Evolutionary conservation across 2,888 invertebrate species (phyloP), one percentile per base, ranked within the genome.

Genomic region (Parochlus steinenii): DNA sequence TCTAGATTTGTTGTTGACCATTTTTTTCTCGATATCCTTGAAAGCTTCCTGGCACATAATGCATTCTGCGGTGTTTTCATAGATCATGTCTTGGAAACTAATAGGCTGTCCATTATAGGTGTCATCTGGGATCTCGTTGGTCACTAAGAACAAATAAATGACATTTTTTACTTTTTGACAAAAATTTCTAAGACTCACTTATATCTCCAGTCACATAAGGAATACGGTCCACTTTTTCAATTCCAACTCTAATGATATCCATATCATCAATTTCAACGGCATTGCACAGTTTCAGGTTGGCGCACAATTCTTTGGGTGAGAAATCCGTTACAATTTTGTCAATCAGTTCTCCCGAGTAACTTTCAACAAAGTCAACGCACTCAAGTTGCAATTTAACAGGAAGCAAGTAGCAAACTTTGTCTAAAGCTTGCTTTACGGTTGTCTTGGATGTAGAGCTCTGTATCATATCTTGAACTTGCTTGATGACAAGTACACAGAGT

Each of bases 321-420:
- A 86, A 67, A 49, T 86, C 75, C n/a, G 77, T 74, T 3, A 80
- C 56, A 10, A 89, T 51, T 73, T 80, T 74, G 45, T 86, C 79
- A 6, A 86, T 61, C 18, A 89, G 59, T 49, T 80, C 74, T 31
- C 73, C 66, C 6, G 77, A 71, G 56, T 87, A 86, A 0, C 69
- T 65, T 43, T 77, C 64, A 2, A 89, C 77, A 45, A 89, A 81
- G 47, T 74, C 71, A 0, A 67, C 57, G 52, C 89, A 89, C 53
- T 83, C 71, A 0, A 56, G 52, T 14, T 60, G 62, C 7, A 85
- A 56, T 41, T 70, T 70, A 1, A 55, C 52, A 0, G 78, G 73
- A 18, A 87, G 61, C 48, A 73, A 69, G 4, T 47, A 51, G 59
- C 87, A 89, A 1, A 89, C 63, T 40, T 65, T 65, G 44, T 74